Conservation (phyloP, 2,113 vertebrate species). For the Scomber scombrus region DNA sequence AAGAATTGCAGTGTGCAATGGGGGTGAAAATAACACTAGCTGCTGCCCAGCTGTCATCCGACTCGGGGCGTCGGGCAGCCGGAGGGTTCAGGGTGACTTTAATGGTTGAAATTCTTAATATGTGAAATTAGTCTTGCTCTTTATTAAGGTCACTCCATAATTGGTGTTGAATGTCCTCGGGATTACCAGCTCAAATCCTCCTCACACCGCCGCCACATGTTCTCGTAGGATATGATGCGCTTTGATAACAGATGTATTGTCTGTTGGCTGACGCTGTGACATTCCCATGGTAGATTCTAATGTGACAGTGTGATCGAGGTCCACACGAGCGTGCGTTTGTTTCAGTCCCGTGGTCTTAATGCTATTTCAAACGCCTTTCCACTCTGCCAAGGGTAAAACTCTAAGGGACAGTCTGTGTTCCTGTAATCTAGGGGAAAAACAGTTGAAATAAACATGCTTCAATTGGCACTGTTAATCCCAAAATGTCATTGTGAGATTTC, state of each 20-base stretch:
- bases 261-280: constrained; percentile 10
- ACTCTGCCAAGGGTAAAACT: constrained; percentile 16
- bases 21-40: constrained; percentile 46
- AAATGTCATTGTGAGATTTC: constrained; percentile 32
- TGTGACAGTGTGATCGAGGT: constrained; percentile 1
- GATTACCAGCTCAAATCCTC: constrained; percentile 45
- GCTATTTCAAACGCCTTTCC: constrained; percentile 10
- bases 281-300: constrained; percentile 10
- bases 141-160: constrained; percentile 66
- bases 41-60: constrained; percentile 58
- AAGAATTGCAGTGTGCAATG: constrained; percentile 33
- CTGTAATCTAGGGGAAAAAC: not conserved
- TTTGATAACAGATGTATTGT: constrained; percentile 24
- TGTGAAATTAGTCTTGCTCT: constrained; percentile 61
- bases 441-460: not conserved
- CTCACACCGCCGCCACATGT: constrained; percentile 15
- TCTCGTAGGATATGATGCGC: constrained; percentile 12
- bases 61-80: constrained; percentile 32
- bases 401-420: not conserved
- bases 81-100: constrained; percentile 62
- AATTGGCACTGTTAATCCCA: not conserved
- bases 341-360: constrained; percentile 2
- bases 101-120: constrained; percentile 66
- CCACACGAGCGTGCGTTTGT: not conserved
- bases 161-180: constrained; percentile 51